Base-by-base conservation (phyloP, 2,113 vertebrate genomes). In the Hippolais icterina region DNA sequence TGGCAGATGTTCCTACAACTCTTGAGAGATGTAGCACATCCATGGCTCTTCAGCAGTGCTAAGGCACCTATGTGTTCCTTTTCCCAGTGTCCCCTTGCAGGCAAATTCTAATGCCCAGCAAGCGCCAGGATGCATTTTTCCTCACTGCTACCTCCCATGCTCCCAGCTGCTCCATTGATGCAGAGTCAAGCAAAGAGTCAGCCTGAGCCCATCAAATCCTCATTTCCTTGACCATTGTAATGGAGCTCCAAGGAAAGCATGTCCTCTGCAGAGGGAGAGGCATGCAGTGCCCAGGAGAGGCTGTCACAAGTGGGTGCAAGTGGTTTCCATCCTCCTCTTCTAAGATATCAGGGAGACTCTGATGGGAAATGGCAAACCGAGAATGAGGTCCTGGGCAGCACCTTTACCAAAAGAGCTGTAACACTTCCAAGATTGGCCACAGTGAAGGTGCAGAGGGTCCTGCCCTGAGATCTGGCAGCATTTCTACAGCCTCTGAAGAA, bases 91-190 rank as follows among this genome's bases (percentile, higher is more conserved):
- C 28, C 11, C 19, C 27, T 33, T 63, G 35, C 49, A n/a, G 28
- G n/a, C 9, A 79, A 63, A 57, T 47, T 57, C 12, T 6, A 18
- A 64, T 2, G 20, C 21, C 31, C 7, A 25, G n/a, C 52, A 61
- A 57, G 22, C 37, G 41, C 35, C 18, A 42, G 56, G 56, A 74
- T 52, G 25, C 3, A 8, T 59, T 76, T 63, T 76, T 16, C 35
- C 22, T 12, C 4, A 2, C 37, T 2, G 0, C 53, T 44, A 25
- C n/a, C 37, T 66, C n/a, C n/a, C 5, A 12, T 7, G 23, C 35
- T 77, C 23, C 75, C 4, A 9, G 53, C 33, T 69, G 24, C 41
- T 74, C 49, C 16, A 27, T 2, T 52, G 69, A 85, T 9, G 21
- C 35, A 44, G 16, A 64, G n/a, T 29, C 16, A 56, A 70, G 35